Evolutionary conservation across 2,888 invertebrate species (phyloP), one percentile per base, ranked within the genome.

Genomic region (Volucella inflata): DNA sequence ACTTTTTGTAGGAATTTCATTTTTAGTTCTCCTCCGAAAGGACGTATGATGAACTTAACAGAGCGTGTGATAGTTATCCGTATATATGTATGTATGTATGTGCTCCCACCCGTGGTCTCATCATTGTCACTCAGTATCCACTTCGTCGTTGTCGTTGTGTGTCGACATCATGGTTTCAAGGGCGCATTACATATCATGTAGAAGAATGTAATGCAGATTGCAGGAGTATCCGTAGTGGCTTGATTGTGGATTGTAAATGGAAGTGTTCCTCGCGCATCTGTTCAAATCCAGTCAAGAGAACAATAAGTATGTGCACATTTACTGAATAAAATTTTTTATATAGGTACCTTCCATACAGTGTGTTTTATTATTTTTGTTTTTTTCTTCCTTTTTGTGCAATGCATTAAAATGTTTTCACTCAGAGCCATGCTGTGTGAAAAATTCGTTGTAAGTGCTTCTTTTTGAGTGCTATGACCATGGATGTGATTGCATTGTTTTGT

Each of bases 211-310:
- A 78, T 60, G 60, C 48, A 71, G 65, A 75, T 70, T 76, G 76
- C 48, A 59, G 74, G 30, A 30, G 30, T 30, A 46, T 48, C 14
- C 14, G 60, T 71, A 67, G 71, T 71, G 79, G 84, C 79, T 67
- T 75, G 75, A 76, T 67, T 79, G 79, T 84, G 71, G 60, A 76
- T 84, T 84, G 84, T 84, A 76, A 76, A 72, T 59, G 78, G 50
- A 79, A 79, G 74, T 71, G 46, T 53, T 75, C 55, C 72, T 46
- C 71, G 64, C 55, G 57, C 71, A 70, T 75, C 75, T 84, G 75
- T 78, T 71, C 51, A 70, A 59, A 75, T 67, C 64, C 53, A 84
- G 83, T 84, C 83, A 84, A 83, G 78, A 57, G 67, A 84, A 79
- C 50, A 70, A 75, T 68, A 77, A 67, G 75, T 79, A 51, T 62